phyloP scores from a whole-genome alignment of 2,888 invertebrate species.

The Rapana venosa region DNA sequence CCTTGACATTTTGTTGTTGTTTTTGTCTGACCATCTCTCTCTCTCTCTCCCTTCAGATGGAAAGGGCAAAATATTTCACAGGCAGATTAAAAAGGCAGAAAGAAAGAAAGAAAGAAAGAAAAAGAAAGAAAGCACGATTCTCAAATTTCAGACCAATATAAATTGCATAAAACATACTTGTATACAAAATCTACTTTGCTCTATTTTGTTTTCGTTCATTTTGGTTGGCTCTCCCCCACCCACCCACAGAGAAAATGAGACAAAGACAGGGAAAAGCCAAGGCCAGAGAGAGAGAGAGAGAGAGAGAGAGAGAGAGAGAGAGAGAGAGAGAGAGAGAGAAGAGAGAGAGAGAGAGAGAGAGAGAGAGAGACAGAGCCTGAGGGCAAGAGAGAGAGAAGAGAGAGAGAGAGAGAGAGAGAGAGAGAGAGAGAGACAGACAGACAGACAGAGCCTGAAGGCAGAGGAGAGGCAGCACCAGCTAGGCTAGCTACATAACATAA shows the following conservation, averaged over 20 bases:
- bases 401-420: neutral
- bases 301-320: neutral
- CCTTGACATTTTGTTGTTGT: neutral
- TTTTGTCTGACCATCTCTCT: no score
- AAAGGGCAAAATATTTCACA: no score
- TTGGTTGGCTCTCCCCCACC: no score
- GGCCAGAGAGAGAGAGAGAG: neutral
- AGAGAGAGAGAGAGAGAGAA: neutral
- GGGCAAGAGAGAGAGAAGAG: neutral
- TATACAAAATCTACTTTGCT: no score
- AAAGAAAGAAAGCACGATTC: no score
- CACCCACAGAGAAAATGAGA: neutral
- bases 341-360: conserved; percentile 5
- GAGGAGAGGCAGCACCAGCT: neutral
- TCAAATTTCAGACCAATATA: no score
- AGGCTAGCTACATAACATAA: neutral
- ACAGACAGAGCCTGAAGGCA: neutral
- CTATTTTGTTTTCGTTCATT: no score
- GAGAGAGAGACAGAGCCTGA: neutral
- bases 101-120: no score
- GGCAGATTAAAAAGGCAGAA: no score
- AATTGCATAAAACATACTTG: no score
- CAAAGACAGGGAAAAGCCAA: neutral
- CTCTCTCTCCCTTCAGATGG: no score
- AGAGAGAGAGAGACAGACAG: neutral